Evolutionary conservation across 2,888 invertebrate species (phyloP), one percentile per base, ranked within the genome.

Genomic region (Amitus sp.): DNA sequence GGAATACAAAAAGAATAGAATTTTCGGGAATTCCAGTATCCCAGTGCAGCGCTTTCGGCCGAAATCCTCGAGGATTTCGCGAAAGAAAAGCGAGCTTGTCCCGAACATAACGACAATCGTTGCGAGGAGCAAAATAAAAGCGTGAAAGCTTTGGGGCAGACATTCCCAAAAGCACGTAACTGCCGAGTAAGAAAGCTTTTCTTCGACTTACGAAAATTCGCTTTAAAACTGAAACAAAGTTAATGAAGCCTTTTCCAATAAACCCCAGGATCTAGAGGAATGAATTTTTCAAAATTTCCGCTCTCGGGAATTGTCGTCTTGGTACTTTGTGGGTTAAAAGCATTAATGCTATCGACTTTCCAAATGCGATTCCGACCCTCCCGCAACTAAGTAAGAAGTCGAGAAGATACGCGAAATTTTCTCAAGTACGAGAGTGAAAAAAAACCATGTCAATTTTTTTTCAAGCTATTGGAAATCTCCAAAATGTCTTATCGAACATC

Each of bases 21-120:
- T 72, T 74, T 70, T 69, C 62, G n/a, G 69, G 75, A 73, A 75
- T 74, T 75, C 74, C 74, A 70, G 73, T 74, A 73, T 74, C 68
- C 57, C 46, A 52, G 62, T 54, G 51, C 51, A 57, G 50, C 53
- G 39, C 40, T 28, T 42, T 42, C 18, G 19, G 39, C 40, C 57
- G 62, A 67, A 67, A 66, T 71, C 65, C 63, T 59, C 45, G 51
- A 55, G 65, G 65, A 67, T 71, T 73, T 67, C 66, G 49, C 52
- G 62, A 47, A 59, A 51, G 52, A 54, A 58, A 55, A 55, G 59
- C 58, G 55, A 66, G 57, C 62, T 46, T 62, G 47, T 28, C 55
- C 47, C 69, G 71, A n/a, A n/a, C n/a, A n/a, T 73, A 72, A 69
- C 71, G 69, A 69, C 69, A 71, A 72, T 72, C 72, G 69, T 63